Evolutionary conservation across 2,888 invertebrate genomes (phyloP).

Genomic region (Epistrophe eligans): DNA sequence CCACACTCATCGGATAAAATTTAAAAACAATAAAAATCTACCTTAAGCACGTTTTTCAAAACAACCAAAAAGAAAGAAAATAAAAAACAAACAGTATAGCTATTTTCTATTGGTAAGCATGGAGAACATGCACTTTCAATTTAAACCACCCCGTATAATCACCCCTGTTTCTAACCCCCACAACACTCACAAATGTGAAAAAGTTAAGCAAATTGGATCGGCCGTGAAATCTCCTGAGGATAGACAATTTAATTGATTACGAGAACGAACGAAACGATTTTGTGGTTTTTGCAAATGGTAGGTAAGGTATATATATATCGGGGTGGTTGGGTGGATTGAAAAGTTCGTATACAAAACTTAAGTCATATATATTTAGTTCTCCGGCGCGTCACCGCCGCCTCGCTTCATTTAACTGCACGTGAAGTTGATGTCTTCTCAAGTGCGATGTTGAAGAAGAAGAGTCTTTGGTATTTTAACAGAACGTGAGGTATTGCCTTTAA

Average conservation of each 20-base stretch:
- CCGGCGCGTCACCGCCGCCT: background rate
- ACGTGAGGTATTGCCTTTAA: constrained; percentile 72
- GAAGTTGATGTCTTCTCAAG: constrained; percentile 28
- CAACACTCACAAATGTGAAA: constrained; percentile 41
- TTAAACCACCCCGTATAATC: background rate
- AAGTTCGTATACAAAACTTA: constrained; percentile 45
- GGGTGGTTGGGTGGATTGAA: background rate
- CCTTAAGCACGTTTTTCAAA: constrained; percentile 24
- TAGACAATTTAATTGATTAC: constrained; percentile 75
- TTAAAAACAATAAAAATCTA: constrained; percentile 22
- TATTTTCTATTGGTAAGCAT: background rate
- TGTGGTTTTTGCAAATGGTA: constrained; percentile 49
- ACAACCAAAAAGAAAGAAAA: background rate
- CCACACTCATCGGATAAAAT: constrained; percentile 20
- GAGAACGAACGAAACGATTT: constrained; percentile 56
- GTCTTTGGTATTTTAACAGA: constrained; percentile 54
- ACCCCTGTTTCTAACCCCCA: background rate
- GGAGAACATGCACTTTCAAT: constrained; percentile 28
- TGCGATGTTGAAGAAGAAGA: constrained; percentile 28
- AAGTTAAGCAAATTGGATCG: constrained; percentile 72
- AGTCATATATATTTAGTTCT: constrained; percentile 41
- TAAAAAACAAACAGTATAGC: background rate
- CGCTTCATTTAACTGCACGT: constrained; percentile 60
- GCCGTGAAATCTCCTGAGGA: constrained; percentile 65
- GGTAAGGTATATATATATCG: background rate